Evolutionary conservation across 30 jellyfish, hydroid and myxozoan genomes (phyloP).

Genomic region (Turritopsis dohrnii): DNA sequence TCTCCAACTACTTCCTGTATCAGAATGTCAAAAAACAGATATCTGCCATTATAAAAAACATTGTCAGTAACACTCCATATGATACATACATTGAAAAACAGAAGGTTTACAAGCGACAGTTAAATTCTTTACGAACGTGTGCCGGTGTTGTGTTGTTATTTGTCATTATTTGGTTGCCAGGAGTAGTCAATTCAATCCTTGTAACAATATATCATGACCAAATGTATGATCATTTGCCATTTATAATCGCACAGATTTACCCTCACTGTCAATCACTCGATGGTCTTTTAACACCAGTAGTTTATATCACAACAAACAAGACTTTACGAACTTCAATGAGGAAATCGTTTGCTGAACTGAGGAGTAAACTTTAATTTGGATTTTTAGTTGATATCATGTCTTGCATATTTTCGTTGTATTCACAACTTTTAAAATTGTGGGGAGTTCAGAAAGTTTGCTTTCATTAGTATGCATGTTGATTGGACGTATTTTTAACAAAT

Average conservation of each 20-base stretch:
- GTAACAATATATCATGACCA: background rate
- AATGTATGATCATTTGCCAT: background rate
- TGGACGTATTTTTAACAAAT: no score
- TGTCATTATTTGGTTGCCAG: background rate
- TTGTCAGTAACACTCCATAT: background rate
- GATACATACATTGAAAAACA: background rate
- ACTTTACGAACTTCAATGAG: background rate
- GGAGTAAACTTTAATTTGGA: background rate
- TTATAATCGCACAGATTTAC: background rate
- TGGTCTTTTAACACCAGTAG: background rate
- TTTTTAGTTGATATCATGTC: no score
- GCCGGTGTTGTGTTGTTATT: background rate
- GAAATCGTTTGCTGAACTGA: background rate
- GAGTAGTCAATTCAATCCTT: background rate
- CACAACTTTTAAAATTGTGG: no score
- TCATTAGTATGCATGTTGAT: no score
- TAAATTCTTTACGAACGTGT: background rate
- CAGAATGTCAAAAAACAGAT: background rate
- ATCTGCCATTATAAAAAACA: background rate
- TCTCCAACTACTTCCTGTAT: background rate
- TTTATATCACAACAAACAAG: background rate
- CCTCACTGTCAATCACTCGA: background rate
- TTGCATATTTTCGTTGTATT: no score
- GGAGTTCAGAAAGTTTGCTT: no score
- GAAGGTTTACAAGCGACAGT: background rate